A percentile compares a stretch with the other conserved stretches of the same genome.
These are phyloP conservation scores for Diabrotica virgifera DNA, from an alignment of 1,140 invertebrate genomes.

Conservation along the genomic window DNA sequence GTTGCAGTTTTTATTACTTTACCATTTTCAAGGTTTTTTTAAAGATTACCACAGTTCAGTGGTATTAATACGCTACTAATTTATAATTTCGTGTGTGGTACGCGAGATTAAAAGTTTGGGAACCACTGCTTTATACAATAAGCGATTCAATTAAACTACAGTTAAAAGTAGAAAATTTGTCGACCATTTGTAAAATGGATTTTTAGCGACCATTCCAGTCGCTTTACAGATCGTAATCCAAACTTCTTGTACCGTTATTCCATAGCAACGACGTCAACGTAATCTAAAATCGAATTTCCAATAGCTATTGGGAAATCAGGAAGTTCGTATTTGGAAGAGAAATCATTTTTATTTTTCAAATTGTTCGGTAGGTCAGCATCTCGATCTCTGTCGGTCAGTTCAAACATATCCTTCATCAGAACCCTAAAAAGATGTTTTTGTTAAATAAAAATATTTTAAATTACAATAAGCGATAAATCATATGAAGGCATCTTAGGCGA, in stretches of 20 bases:
- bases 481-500: too few relatives aligned
- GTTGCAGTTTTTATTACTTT: too few relatives aligned
- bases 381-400: constrained; percentile 55
- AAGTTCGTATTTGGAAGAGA: constrained; percentile 20
- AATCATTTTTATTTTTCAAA: constrained; percentile 47
- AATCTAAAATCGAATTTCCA: constrained; percentile 37
- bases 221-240: not conserved
- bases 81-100: too few relatives aligned
- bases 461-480: too few relatives aligned
- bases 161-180: too few relatives aligned
- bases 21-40: too few relatives aligned
- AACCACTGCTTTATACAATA: too few relatives aligned
- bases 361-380: constrained; percentile 49
- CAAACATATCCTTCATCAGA: constrained; percentile 51
- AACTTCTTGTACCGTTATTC: constrained; percentile 17
- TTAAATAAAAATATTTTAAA: too few relatives aligned
- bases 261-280: constrained; percentile 25
- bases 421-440: constrained; percentile 41
- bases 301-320: constrained; percentile 33
- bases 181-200: not conserved
- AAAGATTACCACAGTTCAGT: too few relatives aligned
- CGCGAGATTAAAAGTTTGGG: too few relatives aligned
- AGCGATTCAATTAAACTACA: too few relatives aligned
- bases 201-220: not conserved
- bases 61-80: too few relatives aligned